Base-by-base conservation (phyloP, 2,113 vertebrate species). In the Aldabrachelys gigantea region DNA sequence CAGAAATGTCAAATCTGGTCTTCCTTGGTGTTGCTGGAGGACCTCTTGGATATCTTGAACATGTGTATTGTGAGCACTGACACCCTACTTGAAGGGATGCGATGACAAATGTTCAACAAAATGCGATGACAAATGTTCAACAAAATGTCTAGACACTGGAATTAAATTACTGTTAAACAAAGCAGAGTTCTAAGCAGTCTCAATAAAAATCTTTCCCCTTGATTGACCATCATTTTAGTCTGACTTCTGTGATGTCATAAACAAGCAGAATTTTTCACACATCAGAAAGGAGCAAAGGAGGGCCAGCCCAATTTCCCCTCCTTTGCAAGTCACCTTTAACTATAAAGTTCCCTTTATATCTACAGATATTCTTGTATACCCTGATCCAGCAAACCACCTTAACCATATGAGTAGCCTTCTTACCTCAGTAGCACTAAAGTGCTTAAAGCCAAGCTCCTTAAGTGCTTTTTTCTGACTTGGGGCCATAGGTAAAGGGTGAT, bases 31-130 rank as follows among this genome's bases (percentile, higher is more conserved):
- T 83, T 81, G 80, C 50, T 88, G 8, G 76, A 80, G 87, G 82
- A 41, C 19, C 13, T 24, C 8, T 49, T 47, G 56, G 79, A 5
- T 59, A 22, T 4, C 35, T 31, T 4, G 47, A 17, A 65, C 38
- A 4, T 41, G 38, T 9, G 8, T 35, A 41, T 6, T 56, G 21
- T 4, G 54, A 14, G 75, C 85, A 1, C 19, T 14, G 9, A 0
- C 19, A 69, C 50, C 22, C 35, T 3, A 35, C 54, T 1, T 8
- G 1, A 1, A 44, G n/a, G 8, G 19, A 0, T n/a, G 6, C 1
- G 7, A 49, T 24, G 3, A 10, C 6, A 8, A 76, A 8, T 25
- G 10, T 25, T 10, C 8, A 14, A 29, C 44, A 47, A 11, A 41
- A 41, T 41, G 41, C 41, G 41, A 41, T 41, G 41, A 41, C 41